phyloP scores from a whole-genome alignment of 2,797 vertebrate genomes.

The Sebastes variabilis region DNA sequence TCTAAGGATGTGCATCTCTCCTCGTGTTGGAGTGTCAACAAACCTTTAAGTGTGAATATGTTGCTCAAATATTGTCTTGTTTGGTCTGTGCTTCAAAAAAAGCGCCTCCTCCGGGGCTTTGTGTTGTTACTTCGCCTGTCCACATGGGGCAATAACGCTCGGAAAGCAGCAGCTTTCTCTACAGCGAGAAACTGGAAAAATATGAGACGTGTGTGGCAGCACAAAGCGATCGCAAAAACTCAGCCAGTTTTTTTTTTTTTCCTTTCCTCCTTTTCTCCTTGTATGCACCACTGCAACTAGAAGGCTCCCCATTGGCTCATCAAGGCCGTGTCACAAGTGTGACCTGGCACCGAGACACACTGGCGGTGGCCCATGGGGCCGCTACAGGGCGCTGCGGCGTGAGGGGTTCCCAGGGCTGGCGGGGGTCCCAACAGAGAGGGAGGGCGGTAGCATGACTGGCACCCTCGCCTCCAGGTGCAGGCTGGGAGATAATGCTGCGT shows the following conservation, averaged over 20 bases:
- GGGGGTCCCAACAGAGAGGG: constrained; percentile 63
- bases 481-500: constrained; percentile 75
- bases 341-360: constrained; percentile 68
- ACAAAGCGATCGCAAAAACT: constrained; percentile 12
- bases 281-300: constrained; percentile 32
- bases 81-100: not conserved
- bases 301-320: constrained; percentile 43
- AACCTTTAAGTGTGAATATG: constrained; percentile 41
- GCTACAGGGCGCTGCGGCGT: constrained; percentile 58
- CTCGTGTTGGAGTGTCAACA: constrained; percentile 43
- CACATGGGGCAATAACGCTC: constrained; percentile 41
- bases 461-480: constrained; percentile 78
- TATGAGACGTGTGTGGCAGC: constrained; percentile 10
- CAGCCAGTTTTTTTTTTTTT: not conserved
- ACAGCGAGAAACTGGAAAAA: constrained; percentile 19
- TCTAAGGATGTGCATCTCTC: constrained; percentile 19
- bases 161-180: constrained; percentile 2
- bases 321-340: constrained; percentile 55
- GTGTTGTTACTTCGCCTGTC: constrained; percentile 35
- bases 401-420: constrained; percentile 72
- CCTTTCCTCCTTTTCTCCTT: not conserved
- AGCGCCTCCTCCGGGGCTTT: not conserved
- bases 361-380: constrained; percentile 55
- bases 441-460: constrained; percentile 60
- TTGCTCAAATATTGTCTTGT: constrained; percentile 34